phyloP scores from a whole-genome alignment of 2,888 invertebrate genomes.

The Bursaphelenchus okinawaensis region DNA sequence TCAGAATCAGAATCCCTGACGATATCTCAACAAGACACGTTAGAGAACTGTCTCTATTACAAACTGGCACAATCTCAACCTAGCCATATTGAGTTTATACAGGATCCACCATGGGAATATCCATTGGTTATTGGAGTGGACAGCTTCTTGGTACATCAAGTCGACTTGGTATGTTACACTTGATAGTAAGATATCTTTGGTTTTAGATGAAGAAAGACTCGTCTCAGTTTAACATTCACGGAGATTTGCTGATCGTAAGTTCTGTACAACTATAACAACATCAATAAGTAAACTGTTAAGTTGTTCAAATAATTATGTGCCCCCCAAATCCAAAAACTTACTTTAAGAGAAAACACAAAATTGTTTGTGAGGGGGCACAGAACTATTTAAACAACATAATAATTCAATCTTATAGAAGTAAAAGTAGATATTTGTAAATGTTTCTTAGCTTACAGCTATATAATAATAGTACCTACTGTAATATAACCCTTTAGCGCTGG shows the following conservation, averaged over 20 bases:
- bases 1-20: constrained; percentile 17
- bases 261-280: constrained; percentile 16
- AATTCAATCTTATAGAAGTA: too few relatives aligned
- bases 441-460: too few relatives aligned
- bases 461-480: too few relatives aligned
- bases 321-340: too few relatives aligned
- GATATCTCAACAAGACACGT: neutral
- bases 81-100: constrained; percentile 5
- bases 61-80: constrained; percentile 38
- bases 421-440: too few relatives aligned
- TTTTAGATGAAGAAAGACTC: constrained; percentile 32
- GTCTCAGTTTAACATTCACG: constrained; percentile 47
- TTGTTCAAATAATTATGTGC: too few relatives aligned
- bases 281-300: too few relatives aligned
- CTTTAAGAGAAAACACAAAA: too few relatives aligned
- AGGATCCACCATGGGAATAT: constrained; percentile 33
- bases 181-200: too few relatives aligned
- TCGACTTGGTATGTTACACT: too few relatives aligned
- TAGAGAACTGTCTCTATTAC: constrained; percentile 48
- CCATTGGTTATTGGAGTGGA: constrained; percentile 38
- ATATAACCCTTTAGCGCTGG: constrained; percentile 40
- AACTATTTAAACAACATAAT: too few relatives aligned
- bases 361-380: too few relatives aligned
- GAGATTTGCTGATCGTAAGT: constrained; percentile 43
- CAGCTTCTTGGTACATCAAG: constrained; percentile 21